Percentiles rank a stretch among this genome's conserved stretches.
Conservation (phyloP, 37 sponge, comb jelly and placozoan genomes). For the Lycopodina hypogea region DNA sequence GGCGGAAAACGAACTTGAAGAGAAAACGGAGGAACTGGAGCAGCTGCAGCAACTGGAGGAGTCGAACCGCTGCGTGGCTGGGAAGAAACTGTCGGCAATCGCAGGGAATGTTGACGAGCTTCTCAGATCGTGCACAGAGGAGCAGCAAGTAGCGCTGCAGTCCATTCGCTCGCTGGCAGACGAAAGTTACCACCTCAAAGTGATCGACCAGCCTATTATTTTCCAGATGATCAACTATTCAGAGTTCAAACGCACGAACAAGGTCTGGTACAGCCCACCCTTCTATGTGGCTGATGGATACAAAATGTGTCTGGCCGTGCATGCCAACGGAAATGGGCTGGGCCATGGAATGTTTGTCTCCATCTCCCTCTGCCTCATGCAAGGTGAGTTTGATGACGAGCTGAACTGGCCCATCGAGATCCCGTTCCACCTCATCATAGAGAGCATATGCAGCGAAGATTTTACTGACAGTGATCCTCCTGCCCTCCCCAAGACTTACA, state of each 20-base stretch:
- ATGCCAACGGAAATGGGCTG: constrained; percentile 28
- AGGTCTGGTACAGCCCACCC: constrained; percentile 50
- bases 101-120: constrained; percentile 23
- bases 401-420: constrained; percentile 50
- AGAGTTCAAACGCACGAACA: constrained; percentile 39
- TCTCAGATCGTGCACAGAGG: constrained; percentile 23
- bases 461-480: neutral
- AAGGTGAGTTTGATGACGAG: constrained; percentile 48
- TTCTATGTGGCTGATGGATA: constrained; percentile 50
- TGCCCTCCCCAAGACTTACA: constrained; percentile 45
- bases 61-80: neutral
- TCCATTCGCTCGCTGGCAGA: constrained; percentile 47
- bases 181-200: constrained; percentile 18
- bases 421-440: constrained; percentile 45
- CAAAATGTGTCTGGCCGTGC: constrained; percentile 55
- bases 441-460: constrained; percentile 21
- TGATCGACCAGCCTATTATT: constrained; percentile 28
- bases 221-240: constrained; percentile 62
- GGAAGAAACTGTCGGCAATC: constrained; percentile 25
- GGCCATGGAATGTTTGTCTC: constrained; percentile 29
- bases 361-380: constrained; percentile 44
- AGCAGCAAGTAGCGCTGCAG: constrained; percentile 33
- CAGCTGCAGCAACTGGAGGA: constrained; percentile 4
- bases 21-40: constrained; percentile 9
- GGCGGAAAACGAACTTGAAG: constrained; percentile 29